A percentile compares a stretch with the other conserved stretches of the same genome.
Conservation (phyloP, 1,140 invertebrate species). For the Varroa destructor region DNA sequence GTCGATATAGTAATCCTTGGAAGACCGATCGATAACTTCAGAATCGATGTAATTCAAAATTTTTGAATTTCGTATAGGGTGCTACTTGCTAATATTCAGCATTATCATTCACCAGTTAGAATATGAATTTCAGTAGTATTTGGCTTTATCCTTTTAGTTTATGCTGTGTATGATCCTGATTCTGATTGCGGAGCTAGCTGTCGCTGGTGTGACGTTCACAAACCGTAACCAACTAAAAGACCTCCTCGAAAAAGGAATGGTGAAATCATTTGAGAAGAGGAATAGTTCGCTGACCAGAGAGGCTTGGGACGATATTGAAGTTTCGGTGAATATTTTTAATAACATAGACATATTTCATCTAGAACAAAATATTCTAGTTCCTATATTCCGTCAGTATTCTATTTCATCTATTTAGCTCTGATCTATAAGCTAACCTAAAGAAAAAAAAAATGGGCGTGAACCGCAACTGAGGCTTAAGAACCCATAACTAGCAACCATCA, state of each 20-base stretch:
- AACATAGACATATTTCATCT: not conserved
- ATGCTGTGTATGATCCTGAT: not conserved
- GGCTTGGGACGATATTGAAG: slow-evolving; percentile 3
- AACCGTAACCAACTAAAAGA: not conserved
- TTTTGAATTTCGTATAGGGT: no score
- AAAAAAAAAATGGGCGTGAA: not conserved
- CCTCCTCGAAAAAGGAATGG: not conserved
- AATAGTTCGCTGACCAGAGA: not conserved
- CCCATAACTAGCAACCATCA: no score
- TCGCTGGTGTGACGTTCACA: not conserved
- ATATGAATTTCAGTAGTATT: no score
- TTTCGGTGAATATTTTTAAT: not conserved
- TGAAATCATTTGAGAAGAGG: not conserved
- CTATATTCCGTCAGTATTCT: not conserved
- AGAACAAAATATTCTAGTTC: not conserved
- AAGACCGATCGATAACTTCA: no score
- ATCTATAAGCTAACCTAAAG: not conserved
- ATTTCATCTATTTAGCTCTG: not conserved
- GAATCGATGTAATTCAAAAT: no score
- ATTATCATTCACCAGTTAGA: no score
- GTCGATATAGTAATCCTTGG: no score
- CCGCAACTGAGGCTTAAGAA: not conserved
- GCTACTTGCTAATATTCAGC: no score
- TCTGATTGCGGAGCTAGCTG: slow-evolving; percentile 2
- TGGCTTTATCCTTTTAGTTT: not conserved